Percentiles rank a stretch among this genome's conserved stretches.
These are phyloP conservation scores for Xylocampa areola DNA, from an alignment of 2,888 invertebrate genomes.

Conservation along the genomic window DNA sequence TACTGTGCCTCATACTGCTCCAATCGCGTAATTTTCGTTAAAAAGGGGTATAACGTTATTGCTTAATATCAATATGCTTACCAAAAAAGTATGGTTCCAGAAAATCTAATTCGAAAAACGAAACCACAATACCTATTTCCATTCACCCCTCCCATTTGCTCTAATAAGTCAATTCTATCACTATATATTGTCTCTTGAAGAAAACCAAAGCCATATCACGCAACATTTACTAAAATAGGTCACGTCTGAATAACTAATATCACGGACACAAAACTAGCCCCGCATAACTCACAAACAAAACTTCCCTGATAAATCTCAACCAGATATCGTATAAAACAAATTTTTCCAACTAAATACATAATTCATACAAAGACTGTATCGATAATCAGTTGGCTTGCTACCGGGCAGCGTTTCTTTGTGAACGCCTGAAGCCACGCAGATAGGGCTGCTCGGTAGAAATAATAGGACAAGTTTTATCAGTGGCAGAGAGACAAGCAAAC, in stretches of 20 bases:
- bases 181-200: too few relatives aligned
- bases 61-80: too few relatives aligned
- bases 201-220: constrained; percentile 18
- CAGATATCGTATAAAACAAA: constrained; percentile 55
- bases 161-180: too few relatives aligned
- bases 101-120: too few relatives aligned
- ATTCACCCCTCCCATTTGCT: too few relatives aligned
- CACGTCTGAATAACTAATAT: constrained; percentile 55
- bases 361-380: constrained; percentile 78
- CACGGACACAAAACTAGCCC: constrained; percentile 40
- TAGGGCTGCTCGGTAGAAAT: constrained; percentile 68
- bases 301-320: constrained; percentile 56
- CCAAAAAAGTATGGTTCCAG: too few relatives aligned
- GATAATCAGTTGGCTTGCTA: constrained; percentile 59
- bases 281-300: constrained; percentile 56
- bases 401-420: constrained; percentile 65
- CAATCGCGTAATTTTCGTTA: too few relatives aligned
- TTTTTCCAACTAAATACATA: constrained; percentile 84
- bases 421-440: constrained; percentile 62
- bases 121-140: too few relatives aligned
- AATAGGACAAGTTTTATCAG: constrained; percentile 84
- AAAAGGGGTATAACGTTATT: too few relatives aligned
- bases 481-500: constrained; percentile 65
- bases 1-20: too few relatives aligned
- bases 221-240: constrained; percentile 45